These are phyloP conservation scores for Lycophotia porphyrea DNA, from an alignment of 2,888 invertebrate genomes.

Conservation along the genomic window DNA sequence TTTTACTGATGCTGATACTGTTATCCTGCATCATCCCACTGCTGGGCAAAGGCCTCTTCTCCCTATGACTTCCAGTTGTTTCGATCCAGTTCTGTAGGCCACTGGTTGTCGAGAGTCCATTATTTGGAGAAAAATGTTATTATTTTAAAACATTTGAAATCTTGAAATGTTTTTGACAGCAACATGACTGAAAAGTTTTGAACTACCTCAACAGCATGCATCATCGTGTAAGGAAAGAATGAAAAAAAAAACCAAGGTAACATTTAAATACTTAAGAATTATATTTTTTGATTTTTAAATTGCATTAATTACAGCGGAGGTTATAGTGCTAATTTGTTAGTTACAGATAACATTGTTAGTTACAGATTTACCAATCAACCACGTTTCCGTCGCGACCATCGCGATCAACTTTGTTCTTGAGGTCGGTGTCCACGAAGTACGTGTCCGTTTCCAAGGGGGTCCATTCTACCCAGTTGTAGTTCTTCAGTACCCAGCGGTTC, in stretches of 20 bases:
- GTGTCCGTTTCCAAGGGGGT: constrained; percentile 75
- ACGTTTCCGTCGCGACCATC: constrained; percentile 45
- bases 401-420: constrained; percentile 65
- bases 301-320: constrained; percentile 12
- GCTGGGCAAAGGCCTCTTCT: no score
- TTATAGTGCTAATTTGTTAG: not conserved
- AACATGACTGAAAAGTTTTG: not conserved
- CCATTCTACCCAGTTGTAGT: constrained; percentile 78
- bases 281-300: constrained; percentile 46
- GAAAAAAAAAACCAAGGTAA: not conserved
- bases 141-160: no score
- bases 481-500: constrained; percentile 81
- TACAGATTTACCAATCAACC: constrained; percentile 45
- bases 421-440: constrained; percentile 79
- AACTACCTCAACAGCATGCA: not conserved
- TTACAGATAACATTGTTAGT: constrained; percentile 5
- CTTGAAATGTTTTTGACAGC: not conserved
- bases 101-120: not conserved
- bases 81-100: no score
- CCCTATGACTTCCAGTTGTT: no score
- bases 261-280: constrained; percentile 38
- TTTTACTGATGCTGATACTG: no score
- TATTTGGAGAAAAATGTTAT: not conserved
- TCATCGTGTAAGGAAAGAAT: not conserved
- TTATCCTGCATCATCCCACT: no score